phyloP scores from a whole-genome alignment of 2,113 vertebrate genomes.

The Xenopus tropicalis region UCB_Xtro_10.0 CM004447.2:30078001-30078500 shows the following conservation, averaged over 20 bases:
- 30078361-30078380: constrained; percentile 86
- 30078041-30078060: no score
- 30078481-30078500: no score
- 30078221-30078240: constrained; percentile 95
- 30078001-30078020: no score
- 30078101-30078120: not conserved
- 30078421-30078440: no score
- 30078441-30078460: no score
- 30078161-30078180: constrained; percentile 95
- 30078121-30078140: constrained; percentile 1
- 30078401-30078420: no score
- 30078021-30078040: no score
- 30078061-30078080: no score
- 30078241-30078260: constrained; percentile 95
- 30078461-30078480: no score
- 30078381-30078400: no score
- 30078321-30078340: constrained; percentile 92
- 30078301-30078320: constrained; percentile 96
- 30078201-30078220: constrained; percentile 95
- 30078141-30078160: constrained; percentile 89
- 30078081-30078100: no score
- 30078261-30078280: constrained; percentile 94
- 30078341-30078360: constrained; percentile 92
- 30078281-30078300: constrained; percentile 96
- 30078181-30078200: constrained; percentile 95